These are phyloP conservation scores for Hanleya hanleyi DNA, from an alignment of 2,888 invertebrate genomes.

Conservation along the genomic window DNA sequence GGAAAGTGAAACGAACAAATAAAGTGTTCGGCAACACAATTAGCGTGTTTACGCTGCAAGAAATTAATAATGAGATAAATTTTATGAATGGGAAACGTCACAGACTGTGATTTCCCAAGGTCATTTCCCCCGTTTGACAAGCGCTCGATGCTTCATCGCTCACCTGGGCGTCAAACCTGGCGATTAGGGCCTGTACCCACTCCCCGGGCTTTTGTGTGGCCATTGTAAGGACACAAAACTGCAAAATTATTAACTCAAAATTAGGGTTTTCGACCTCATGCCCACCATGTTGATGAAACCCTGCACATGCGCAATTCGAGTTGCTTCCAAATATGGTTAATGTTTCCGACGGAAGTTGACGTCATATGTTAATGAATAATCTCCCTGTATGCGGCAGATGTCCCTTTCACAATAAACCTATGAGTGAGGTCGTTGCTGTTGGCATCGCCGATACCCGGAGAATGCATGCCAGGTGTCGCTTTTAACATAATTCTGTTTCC, in stretches of 20 bases:
- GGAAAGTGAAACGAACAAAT: no score
- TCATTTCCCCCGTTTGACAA: neutral
- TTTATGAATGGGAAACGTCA: neutral
- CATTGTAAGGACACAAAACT: constrained; percentile 66
- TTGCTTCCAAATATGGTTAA: constrained; percentile 11
- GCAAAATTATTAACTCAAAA: neutral
- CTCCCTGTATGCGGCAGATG: neutral
- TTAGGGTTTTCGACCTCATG: constrained; percentile 31
- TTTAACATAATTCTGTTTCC: no score
- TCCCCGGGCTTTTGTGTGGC: constrained; percentile 93
- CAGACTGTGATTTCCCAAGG: neutral
- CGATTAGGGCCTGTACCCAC: constrained; percentile 96
- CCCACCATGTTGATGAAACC: constrained; percentile 63
- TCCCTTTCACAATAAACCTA: neutral
- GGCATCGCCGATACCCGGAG: no score
- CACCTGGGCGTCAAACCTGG: constrained; percentile 98
- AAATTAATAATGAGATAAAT: constrained; percentile 4
- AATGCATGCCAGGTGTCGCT: no score
- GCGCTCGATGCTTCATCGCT: constrained; percentile 43
- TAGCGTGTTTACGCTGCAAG: no score
- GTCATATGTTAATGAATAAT: constrained; percentile 12
- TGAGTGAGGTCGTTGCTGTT: no score
- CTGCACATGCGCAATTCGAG: constrained; percentile 62
- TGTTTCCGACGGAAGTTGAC: constrained; percentile 7
- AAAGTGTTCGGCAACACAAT: no score